phyloP scores from a whole-genome alignment of 1,140 invertebrate species.

The Hyphantria cunea region DNA sequence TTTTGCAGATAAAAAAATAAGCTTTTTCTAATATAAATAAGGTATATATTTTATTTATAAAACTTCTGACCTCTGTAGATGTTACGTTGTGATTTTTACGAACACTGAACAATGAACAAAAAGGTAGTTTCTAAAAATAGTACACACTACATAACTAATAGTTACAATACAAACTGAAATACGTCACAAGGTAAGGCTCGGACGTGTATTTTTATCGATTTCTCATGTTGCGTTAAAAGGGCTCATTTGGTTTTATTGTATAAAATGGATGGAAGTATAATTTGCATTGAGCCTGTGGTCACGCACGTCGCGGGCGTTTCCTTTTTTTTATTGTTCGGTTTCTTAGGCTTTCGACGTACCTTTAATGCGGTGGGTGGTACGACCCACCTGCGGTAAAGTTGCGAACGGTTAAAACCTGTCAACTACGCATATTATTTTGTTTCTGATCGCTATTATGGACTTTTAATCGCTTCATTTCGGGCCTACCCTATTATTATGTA shows the following conservation, averaged over 20 bases:
- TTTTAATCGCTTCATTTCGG: conserved; percentile 28
- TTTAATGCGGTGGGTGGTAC: conserved; percentile 58
- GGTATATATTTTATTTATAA: no score
- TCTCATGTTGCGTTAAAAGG: conserved; percentile 77
- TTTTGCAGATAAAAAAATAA: no score
- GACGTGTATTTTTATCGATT: conserved; percentile 73
- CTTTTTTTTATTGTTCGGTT: conserved; percentile 73
- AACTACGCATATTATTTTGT: conserved; percentile 26
- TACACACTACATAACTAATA: no score
- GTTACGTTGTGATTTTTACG: no score
- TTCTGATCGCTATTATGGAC: conserved; percentile 7
- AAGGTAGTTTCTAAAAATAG: no score
- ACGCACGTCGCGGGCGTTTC: conserved; percentile 68
- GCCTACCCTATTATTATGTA: conserved; percentile 11
- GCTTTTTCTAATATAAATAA: no score
- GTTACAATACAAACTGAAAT: conserved; percentile 8
- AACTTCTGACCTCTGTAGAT: no score
- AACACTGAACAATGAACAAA: no score
- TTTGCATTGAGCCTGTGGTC: conserved; percentile 77
- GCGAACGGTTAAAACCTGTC: conserved; percentile 40
- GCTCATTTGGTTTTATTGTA: conserved; percentile 79
- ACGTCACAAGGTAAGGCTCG: conserved; percentile 27
- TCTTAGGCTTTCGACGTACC: conserved; percentile 55
- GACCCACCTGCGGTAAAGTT: conserved; percentile 26
- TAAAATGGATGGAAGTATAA: conserved; percentile 78